Percentiles rank a stretch among this genome's conserved stretches.
Conservation (phyloP, 2,113 vertebrate genomes). For the Glaucomys volans region DNA sequence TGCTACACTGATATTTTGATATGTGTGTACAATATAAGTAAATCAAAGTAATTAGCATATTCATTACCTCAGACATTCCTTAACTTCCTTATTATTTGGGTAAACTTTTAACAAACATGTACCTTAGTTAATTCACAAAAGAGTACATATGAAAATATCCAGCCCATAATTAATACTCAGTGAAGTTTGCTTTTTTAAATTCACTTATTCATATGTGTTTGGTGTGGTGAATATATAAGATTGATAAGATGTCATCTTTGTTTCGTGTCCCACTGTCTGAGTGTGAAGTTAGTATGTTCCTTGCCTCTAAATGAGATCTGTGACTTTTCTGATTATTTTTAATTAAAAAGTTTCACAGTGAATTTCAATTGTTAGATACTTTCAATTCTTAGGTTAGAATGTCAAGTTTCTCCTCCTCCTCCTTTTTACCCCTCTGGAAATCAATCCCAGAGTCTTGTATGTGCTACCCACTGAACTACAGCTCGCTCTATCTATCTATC, state of each 20-base stretch:
- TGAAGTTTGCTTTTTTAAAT: background rate
- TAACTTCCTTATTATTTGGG: background rate
- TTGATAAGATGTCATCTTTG: background rate
- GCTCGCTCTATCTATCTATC: too few species aligned
- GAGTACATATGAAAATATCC: background rate
- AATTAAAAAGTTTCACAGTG: background rate
- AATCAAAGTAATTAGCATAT: background rate
- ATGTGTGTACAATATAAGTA: background rate
- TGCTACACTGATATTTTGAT: background rate
- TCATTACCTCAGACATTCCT: background rate
- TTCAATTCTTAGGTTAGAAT: background rate
- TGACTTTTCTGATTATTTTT: slow-evolving; percentile 2
- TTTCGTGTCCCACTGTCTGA: background rate
- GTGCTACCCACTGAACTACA: too few species aligned
- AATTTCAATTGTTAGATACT: background rate
- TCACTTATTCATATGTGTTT: background rate
- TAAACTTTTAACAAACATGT: background rate
- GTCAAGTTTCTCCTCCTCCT: background rate
- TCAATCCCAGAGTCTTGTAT: too few species aligned
- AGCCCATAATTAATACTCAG: background rate
- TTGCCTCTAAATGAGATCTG: background rate
- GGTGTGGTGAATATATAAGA: slow-evolving; percentile 24
- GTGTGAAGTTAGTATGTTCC: background rate
- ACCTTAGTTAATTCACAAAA: background rate
- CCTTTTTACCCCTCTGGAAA: too few species aligned